Conservation (phyloP, 2,113 vertebrate species). For the Catagonus wagneri region DNA sequence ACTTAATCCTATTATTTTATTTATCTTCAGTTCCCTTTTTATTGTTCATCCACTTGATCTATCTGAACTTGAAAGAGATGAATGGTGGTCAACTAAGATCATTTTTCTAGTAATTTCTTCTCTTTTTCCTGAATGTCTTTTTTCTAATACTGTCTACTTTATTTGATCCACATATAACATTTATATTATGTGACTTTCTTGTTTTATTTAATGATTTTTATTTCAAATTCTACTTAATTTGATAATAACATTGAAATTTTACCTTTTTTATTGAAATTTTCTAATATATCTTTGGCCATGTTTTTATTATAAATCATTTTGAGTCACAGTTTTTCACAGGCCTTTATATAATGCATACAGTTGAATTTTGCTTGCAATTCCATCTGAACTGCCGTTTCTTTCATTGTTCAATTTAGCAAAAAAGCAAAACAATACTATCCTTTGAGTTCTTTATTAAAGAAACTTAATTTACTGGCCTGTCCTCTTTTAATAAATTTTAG, state of each 20-base stretch:
- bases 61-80: not conserved
- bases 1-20: not conserved
- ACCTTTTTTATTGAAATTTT: not conserved
- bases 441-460: not conserved
- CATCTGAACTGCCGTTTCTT: not conserved
- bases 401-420: not conserved
- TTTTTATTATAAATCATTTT: not conserved
- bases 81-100: not conserved
- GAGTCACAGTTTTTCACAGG: not conserved
- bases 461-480: not conserved
- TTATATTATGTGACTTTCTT: not conserved
- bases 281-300: not conserved
- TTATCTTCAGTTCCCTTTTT: not conserved
- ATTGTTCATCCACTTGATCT: not conserved
- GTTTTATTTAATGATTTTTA: not conserved
- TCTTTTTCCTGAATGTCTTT: not conserved
- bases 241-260: not conserved
- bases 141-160: not conserved
- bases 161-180: not conserved
- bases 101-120: not conserved
- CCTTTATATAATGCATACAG: not conserved
- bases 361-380: not conserved
- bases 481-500: not conserved
- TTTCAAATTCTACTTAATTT: not conserved
- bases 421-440: not conserved